Conservation (phyloP, 2,888 invertebrate species). For the Diachrysia chrysitis region DNA sequence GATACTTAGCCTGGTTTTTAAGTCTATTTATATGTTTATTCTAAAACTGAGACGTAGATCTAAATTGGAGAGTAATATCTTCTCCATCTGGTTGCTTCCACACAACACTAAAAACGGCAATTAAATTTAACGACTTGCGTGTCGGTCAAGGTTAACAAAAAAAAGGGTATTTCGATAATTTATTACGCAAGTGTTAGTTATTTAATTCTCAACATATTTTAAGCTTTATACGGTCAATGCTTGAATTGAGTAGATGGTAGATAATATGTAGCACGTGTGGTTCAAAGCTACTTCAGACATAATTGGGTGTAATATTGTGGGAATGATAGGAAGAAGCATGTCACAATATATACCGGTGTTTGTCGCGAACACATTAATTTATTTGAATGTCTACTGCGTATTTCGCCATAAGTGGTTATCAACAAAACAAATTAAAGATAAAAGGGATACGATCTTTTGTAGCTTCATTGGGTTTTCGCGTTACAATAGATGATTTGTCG, state of each 20-base stretch:
- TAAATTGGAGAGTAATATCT: background rate
- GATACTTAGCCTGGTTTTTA: too few relatives aligned
- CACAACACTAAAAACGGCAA: conserved; percentile 2
- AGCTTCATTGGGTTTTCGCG: conserved; percentile 5
- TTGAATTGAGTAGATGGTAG: background rate
- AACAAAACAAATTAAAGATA: conserved; percentile 24
- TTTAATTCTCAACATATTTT: conserved; percentile 1
- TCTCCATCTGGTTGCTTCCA: conserved; percentile 1
- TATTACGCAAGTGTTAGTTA: conserved; percentile 5
- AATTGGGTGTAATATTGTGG: conserved; percentile 43
- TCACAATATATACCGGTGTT: conserved; percentile 39
- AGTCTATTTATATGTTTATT: too few relatives aligned
- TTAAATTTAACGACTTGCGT: conserved; percentile 4
- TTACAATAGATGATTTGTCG: background rate
- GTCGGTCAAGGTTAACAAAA: conserved; percentile 3
- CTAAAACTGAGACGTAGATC: background rate
- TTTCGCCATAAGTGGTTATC: conserved; percentile 32
- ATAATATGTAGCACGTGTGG: conserved; percentile 10
- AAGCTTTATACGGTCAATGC: background rate
- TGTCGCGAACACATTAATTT: conserved; percentile 37
- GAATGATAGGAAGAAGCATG: conserved; percentile 35
- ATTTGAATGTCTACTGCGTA: conserved; percentile 55
- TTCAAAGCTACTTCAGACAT: conserved; percentile 36
- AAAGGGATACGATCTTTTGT: conserved; percentile 5
- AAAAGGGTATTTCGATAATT: conserved; percentile 6